Evolutionary conservation across 2,113 vertebrate genomes (phyloP).

Genomic region (Tachuris rubrigastra): DNA sequence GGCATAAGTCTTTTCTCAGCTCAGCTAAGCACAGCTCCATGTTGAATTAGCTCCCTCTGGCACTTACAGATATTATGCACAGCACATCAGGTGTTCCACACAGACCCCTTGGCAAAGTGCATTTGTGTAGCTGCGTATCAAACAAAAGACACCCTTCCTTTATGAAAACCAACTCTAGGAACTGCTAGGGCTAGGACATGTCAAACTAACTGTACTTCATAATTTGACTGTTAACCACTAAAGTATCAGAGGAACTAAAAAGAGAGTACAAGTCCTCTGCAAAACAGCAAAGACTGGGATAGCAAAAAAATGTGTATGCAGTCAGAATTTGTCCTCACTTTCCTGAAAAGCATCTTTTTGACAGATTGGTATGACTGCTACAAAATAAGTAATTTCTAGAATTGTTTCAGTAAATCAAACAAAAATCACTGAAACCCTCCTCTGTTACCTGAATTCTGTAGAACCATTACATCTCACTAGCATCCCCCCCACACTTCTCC

Average conservation of each 20-base stretch:
- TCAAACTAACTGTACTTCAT: not conserved
- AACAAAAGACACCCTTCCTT: not conserved
- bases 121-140: not conserved
- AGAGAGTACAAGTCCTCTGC: not conserved
- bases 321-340: not conserved
- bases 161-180: not conserved
- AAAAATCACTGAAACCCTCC: accelerated
- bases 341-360: not conserved
- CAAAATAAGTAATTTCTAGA: not conserved
- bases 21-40: not conserved
- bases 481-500: not conserved
- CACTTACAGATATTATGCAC: not conserved
- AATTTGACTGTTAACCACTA: not conserved
- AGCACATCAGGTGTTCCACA: not conserved
- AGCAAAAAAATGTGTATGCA: not conserved
- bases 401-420: not conserved
- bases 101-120: not conserved
- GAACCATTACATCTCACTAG: not conserved
- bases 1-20: not conserved
- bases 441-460: not conserved
- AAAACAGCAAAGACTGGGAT: not conserved
- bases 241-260: not conserved
- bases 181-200: not conserved
- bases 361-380: not conserved
- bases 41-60: not conserved